Conservation (phyloP, 2,797 vertebrate genomes). For the Darevskia nairensis region DNA sequence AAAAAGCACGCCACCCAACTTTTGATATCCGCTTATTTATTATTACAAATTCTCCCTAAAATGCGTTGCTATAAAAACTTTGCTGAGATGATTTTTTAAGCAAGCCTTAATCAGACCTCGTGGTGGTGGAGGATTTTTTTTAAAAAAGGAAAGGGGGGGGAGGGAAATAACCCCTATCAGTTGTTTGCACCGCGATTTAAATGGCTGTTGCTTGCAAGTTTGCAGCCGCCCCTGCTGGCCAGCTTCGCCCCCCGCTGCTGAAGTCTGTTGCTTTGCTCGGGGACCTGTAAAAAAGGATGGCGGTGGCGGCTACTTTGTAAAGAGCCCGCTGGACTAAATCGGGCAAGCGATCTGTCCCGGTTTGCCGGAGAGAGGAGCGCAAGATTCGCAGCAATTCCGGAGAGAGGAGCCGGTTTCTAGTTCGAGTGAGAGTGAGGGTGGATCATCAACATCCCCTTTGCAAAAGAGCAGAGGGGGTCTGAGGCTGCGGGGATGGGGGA, state of each 20-base stretch:
- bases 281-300: too few species aligned
- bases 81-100: neutral
- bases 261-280: neutral
- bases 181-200: neutral
- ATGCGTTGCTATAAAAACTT: neutral
- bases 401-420: too few species aligned
- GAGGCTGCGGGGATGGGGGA: conserved; percentile 85
- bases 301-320: neutral
- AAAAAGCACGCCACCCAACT: neutral
- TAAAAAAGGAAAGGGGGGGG: too few species aligned
- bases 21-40: neutral
- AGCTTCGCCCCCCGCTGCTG: too few species aligned
- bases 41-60: neutral
- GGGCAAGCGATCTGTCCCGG: conserved; percentile 49
- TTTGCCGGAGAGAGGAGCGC: conserved; percentile 38
- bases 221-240: neutral
- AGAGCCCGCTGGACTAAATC: conserved; percentile 40
- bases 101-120: neutral
- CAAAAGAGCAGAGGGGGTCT: neutral
- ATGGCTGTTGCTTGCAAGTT: neutral
- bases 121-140: neutral
- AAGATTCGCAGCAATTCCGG: conserved; percentile 17
- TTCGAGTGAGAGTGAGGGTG: conserved; percentile 43
- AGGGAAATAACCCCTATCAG: neutral
- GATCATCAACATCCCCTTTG: conserved; percentile 27